phyloP scores from a whole-genome alignment of 1,140 invertebrate genomes.

The Reticulitermes speratus region DNA sequence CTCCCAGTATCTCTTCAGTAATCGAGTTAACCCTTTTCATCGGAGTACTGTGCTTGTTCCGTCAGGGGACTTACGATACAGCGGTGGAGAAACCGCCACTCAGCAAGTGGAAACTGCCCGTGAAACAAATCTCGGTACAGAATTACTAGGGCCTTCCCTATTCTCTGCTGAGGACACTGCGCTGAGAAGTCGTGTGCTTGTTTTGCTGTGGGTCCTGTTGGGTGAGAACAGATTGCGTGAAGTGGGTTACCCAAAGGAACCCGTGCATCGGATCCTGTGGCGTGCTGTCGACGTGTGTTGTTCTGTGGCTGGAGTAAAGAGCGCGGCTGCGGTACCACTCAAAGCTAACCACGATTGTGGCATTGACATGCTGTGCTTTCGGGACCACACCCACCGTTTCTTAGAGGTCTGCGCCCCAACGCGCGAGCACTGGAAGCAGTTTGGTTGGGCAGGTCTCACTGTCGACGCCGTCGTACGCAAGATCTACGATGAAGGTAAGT shows the following conservation, averaged over 20 bases:
- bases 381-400: slow-evolving; percentile 32
- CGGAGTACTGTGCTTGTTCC: no score
- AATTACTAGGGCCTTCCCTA: background rate
- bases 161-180: background rate
- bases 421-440: slow-evolving; percentile 33
- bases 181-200: background rate
- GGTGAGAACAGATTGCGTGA: slow-evolving; percentile 11
- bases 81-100: no score
- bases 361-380: slow-evolving; percentile 22
- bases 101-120: no score
- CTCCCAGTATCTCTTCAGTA: no score
- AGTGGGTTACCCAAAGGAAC: slow-evolving; percentile 5
- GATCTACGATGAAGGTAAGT: slow-evolving; percentile 33
- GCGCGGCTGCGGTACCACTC: slow-evolving; percentile 22
- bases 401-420: slow-evolving; percentile 36
- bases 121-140: no score
- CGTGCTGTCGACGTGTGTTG: background rate
- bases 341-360: slow-evolving; percentile 25
- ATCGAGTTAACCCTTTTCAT: no score
- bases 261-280: slow-evolving; percentile 19
- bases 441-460: slow-evolving; percentile 34
- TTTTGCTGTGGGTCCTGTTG: slow-evolving; percentile 28
- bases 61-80: no score
- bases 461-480: slow-evolving; percentile 33
- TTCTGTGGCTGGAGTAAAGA: slow-evolving; percentile 22